Conservation (phyloP, 1,140 invertebrate genomes). For the Eupristina koningsbergeri region DNA sequence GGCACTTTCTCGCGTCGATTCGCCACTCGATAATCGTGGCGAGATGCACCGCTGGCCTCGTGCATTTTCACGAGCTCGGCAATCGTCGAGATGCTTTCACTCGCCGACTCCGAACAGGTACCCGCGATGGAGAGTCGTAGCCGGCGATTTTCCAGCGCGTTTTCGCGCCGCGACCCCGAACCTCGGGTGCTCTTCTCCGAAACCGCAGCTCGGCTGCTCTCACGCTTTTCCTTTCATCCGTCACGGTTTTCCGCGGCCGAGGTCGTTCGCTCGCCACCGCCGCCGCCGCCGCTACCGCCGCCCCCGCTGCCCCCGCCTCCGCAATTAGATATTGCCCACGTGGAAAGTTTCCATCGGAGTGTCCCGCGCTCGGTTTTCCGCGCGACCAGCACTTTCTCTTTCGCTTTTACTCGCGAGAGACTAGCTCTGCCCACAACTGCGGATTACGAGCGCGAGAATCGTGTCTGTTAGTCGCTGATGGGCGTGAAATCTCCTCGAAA, state of each 20-base stretch:
- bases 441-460: background rate
- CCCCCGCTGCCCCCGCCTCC: background rate
- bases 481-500: background rate
- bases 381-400: conserved; percentile 28
- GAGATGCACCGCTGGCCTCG: background rate
- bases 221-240: conserved; percentile 46
- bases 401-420: conserved; percentile 24
- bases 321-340: too few species aligned
- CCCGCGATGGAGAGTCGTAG: too few species aligned
- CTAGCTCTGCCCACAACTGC: background rate
- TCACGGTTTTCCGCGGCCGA: conserved; percentile 32
- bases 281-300: background rate
- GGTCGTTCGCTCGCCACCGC: conserved; percentile 17
- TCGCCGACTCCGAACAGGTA: background rate
- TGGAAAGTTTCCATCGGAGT: background rate
- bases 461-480: background rate
- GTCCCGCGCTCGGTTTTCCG: background rate
- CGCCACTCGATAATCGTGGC: background rate
- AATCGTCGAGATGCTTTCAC: conserved; percentile 14
- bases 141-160: background rate
- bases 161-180: background rate
- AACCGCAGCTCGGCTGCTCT: conserved; percentile 39
- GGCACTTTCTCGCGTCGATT: background rate
- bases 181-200: background rate
- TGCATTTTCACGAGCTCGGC: background rate